Percentiles rank a stretch among this genome's conserved stretches.
Conservation (phyloP, 2,888 invertebrate genomes). For the Amphipyra tragopoginis region DNA sequence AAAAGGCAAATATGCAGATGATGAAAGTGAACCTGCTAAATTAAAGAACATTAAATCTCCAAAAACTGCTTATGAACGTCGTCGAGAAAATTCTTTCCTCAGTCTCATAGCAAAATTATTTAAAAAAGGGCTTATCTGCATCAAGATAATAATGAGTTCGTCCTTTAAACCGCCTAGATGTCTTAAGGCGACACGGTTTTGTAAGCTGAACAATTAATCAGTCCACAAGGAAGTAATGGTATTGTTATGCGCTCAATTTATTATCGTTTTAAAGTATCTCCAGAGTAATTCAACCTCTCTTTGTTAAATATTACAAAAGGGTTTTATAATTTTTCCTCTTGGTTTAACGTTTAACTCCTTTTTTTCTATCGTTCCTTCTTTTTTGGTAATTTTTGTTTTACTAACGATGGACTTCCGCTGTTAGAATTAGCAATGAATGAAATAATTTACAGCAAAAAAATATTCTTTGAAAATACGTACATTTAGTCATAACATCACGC, state of each 20-base stretch:
- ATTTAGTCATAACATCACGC: too few relatives aligned
- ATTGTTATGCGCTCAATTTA: slow-evolving; percentile 71
- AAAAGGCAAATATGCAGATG: too few relatives aligned
- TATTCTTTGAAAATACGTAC: too few relatives aligned
- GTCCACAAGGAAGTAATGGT: slow-evolving; percentile 66
- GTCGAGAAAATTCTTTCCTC: too few relatives aligned
- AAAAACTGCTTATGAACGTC: too few relatives aligned
- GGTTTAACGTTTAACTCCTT: slow-evolving; percentile 29
- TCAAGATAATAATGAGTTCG: slow-evolving; percentile 51
- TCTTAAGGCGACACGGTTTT: slow-evolving; percentile 51
- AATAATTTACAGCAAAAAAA: too few relatives aligned
- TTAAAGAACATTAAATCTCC: too few relatives aligned
- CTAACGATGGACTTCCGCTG: background rate
- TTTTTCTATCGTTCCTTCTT: slow-evolving; percentile 21
- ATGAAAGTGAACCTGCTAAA: too few relatives aligned
- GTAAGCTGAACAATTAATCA: slow-evolving; percentile 67
- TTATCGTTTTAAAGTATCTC: slow-evolving; percentile 70
- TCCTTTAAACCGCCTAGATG: slow-evolving; percentile 35
- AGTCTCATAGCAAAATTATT: slow-evolving; percentile 7
- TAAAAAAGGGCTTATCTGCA: slow-evolving; percentile 46
- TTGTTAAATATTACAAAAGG: slow-evolving; percentile 73
- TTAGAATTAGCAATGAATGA: background rate
- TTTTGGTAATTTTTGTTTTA: slow-evolving; percentile 39
- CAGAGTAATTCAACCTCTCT: slow-evolving; percentile 67
- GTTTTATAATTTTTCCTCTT: slow-evolving; percentile 60